Evolutionary conservation across 92 coral and sea anemone species (phyloP), one percentile per base, ranked within the genome.

Genomic region (Plumapathes pennacea): DNA sequence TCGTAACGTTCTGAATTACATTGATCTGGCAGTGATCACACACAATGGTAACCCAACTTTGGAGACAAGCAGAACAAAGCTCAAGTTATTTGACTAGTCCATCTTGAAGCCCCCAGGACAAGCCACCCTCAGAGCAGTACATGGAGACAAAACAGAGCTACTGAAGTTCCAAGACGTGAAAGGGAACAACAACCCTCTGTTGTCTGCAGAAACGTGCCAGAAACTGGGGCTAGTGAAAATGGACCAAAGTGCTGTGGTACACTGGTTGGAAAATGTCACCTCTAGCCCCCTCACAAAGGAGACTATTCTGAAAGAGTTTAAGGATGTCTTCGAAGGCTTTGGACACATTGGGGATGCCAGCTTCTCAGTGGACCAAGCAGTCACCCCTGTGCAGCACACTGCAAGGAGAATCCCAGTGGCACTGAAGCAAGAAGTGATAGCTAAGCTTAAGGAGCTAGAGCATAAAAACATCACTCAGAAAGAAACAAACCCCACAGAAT

Each of bases 291-390:
- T 75, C 50, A 55, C 67, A 48, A 69, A 53, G 31, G 63, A 74
- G 38, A 73, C 63, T 26, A 33, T 51, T 44, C 24, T 64, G 12
- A 0, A 4, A 0, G 60, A 62, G 13, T 61, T 18, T 45, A 69
- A 59, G 38, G 71, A 71, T 36, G 79, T 71, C 5, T 73, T 73
- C 47, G 76, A 72, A 37, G 81, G 86, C 10, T 81, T 74, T 14
- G 88, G 82, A 38, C 52, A 74, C 36, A 65, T 65, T 44, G 82
- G 82, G 14, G 49, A 61, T 20, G 59, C 85, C 4, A 62, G 80
- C n/a, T 48, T 71, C 40, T 46, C 55, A 25, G 34, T 40, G 25
- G 37, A 72, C 41, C 71, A 71, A 21, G 62, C 15, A 18, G 54
- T 38, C 10, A 50, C 39, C 49, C 82, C 76, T 3, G 77, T 64